Percentiles rank a stretch among this genome's conserved stretches.
Conservation (phyloP, 2,113 vertebrate species). For the Lamprologus ornatipinnis region DNA sequence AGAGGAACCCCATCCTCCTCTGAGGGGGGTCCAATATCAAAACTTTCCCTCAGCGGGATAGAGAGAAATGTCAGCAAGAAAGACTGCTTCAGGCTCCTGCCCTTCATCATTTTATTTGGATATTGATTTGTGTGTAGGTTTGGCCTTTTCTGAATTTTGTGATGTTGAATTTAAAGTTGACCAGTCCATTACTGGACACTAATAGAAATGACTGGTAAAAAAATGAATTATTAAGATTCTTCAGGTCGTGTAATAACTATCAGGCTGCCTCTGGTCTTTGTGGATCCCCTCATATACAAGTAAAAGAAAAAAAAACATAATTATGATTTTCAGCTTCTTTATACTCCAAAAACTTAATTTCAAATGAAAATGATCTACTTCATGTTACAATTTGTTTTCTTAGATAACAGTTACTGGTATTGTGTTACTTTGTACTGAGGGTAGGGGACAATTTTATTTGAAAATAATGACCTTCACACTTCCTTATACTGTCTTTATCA, state of each 20-base stretch:
- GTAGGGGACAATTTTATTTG: not conserved
- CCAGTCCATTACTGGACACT: not conserved
- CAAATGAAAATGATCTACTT: not conserved
- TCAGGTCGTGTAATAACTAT: rapidly evolving
- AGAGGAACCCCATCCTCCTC: slow-evolving; percentile 22
- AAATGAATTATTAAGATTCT: not conserved
- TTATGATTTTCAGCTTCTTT: not conserved
- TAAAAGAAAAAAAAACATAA: not conserved
- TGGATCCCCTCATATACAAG: not conserved
- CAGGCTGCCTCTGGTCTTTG: rapidly evolving
- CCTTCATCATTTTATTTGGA: slow-evolving; percentile 20
- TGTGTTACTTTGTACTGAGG: not conserved
- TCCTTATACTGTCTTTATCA: not conserved
- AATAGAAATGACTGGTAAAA: not conserved
- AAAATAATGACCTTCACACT: not conserved
- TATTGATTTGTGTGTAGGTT: not conserved
- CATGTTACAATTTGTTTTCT: not conserved
- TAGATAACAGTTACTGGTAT: not conserved
- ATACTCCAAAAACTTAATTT: not conserved
- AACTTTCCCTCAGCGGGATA: slow-evolving; percentile 24
- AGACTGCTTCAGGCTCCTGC: slow-evolving; percentile 10
- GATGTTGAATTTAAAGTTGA: not conserved
- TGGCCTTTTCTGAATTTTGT: slow-evolving; percentile 6
- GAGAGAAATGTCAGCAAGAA: slow-evolving; percentile 52
- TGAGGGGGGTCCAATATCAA: slow-evolving; percentile 38